Evolutionary conservation across 1,140 invertebrate species (phyloP).

Genomic region (Rhopalosiphum maidis): DNA sequence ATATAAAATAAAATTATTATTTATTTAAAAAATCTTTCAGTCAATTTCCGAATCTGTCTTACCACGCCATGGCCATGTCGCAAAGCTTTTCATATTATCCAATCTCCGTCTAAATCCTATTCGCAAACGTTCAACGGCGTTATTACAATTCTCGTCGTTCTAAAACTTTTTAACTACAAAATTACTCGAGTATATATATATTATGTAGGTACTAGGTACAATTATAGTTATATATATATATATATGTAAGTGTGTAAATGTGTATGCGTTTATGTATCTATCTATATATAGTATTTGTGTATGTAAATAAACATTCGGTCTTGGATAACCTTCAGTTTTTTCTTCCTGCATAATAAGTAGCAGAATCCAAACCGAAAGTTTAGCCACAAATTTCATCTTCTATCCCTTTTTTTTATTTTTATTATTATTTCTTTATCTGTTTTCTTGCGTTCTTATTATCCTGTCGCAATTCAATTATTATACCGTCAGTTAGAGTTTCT

Average conservation of each 20-base stretch:
- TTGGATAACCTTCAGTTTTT: background rate
- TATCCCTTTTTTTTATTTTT: conserved; percentile 13
- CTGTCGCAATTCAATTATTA: conserved; percentile 46
- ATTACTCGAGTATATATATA: background rate
- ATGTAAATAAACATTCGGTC: conserved; percentile 11
- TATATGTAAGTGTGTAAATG: too few species aligned
- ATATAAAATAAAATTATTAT: conserved; percentile 34
- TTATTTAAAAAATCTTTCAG: conserved; percentile 20
- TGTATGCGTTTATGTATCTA: background rate
- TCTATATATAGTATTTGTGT: background rate
- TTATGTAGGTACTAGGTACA: background rate
- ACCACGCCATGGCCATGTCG: background rate
- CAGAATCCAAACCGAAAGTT: background rate
- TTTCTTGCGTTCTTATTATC: conserved; percentile 39
- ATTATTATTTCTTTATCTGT: conserved; percentile 43
- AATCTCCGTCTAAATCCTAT: conserved; percentile 20
- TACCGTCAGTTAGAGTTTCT: conserved; percentile 36
- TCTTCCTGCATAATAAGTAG: background rate
- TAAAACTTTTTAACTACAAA: conserved; percentile 40
- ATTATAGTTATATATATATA: background rate
- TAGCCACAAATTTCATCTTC: conserved; percentile 11
- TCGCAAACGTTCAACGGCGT: background rate
- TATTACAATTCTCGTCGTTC: background rate
- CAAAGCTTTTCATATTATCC: background rate
- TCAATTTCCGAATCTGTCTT: background rate